Evolutionary conservation across 2,888 invertebrate genomes (phyloP).

Genomic region (Leptopilina myrica): DNA sequence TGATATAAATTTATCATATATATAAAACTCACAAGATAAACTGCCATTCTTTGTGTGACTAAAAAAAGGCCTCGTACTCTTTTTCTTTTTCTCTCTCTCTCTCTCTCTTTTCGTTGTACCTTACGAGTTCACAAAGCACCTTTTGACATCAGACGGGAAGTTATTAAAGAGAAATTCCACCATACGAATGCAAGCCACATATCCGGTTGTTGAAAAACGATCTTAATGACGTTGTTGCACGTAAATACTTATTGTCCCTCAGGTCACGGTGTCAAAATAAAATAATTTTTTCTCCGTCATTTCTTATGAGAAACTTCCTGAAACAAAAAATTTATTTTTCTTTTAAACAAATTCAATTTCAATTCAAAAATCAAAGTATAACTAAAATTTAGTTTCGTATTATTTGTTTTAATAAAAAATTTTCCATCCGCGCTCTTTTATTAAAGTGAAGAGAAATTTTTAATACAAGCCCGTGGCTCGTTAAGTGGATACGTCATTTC

Average conservation of each 20-base stretch:
- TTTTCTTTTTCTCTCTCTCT: neutral
- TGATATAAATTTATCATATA: conserved; percentile 37
- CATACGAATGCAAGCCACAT: conserved; percentile 54
- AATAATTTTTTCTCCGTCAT: neutral
- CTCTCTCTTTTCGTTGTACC: conserved; percentile 10
- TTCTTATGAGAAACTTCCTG: conserved; percentile 5
- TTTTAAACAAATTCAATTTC: too few species aligned
- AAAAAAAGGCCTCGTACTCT: neutral
- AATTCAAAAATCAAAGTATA: too few species aligned
- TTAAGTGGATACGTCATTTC: neutral
- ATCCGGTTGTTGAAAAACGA: conserved; percentile 45
- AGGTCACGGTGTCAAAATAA: conserved; percentile 27
- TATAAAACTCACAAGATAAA: conserved; percentile 17
- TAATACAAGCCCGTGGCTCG: neutral
- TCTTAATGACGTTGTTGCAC: conserved; percentile 17
- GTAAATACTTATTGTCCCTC: conserved; percentile 24
- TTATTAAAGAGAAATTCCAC: conserved; percentile 61
- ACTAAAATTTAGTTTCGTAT: too few species aligned
- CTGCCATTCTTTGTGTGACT: neutral
- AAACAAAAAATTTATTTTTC: neutral
- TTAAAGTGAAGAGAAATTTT: too few species aligned
- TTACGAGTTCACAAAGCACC: conserved; percentile 42
- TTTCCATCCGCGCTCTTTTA: too few species aligned
- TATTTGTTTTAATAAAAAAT: neutral
- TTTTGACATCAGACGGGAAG: conserved; percentile 57